Evolutionary conservation across 1,140 invertebrate species (phyloP), one percentile per base, ranked within the genome.

Genomic region (Trachymyrmex cornetzi): DNA sequence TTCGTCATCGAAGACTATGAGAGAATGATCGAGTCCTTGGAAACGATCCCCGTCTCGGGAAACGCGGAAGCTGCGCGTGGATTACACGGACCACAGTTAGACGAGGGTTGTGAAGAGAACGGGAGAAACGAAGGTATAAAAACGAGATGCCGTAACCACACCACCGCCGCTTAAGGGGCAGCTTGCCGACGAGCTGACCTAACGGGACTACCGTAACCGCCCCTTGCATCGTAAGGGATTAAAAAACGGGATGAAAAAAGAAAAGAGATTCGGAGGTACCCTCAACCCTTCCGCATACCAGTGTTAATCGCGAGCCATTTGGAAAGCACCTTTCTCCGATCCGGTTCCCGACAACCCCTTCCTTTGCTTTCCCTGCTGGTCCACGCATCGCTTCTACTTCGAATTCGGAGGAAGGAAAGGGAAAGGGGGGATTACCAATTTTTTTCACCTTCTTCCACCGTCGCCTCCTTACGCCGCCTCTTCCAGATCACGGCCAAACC

Each of bases 241-340:
- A 87, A 91, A 92, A 92, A 90, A 90, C n/a, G 79, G 66, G 67
- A 75, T 87, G 64, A 82, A 86, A 89, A 77, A 75, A 86, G 55
- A 80, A 53, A 66, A 91, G 71, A 57, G 85, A 85, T 66, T 79
- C 61, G 81, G 66, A 87, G 87, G 88, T 89, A 80, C 88, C 38
- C 77, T 90, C 90, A 94, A 94, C 93, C 93, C 93, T 94, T 94
- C 90, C 93, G 93, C 89, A 93, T 92, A 87, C 87, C 86, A 92
- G 88, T 55, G 24, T 64, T 79, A 79, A 48, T 50, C 64, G 75
- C 72, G 72, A 87, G 82, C 88, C 85, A 92, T 91, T 91, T 88
- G 79, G 90, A 93, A 93, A 93, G 90, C 89, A 91, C 85, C 91
- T 88, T 86, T 90, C 92, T 91, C 80, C 57, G 55, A 61, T 84